Base-by-base conservation (phyloP, 2,113 vertebrate species). In the Suncus etruscus region DNA sequence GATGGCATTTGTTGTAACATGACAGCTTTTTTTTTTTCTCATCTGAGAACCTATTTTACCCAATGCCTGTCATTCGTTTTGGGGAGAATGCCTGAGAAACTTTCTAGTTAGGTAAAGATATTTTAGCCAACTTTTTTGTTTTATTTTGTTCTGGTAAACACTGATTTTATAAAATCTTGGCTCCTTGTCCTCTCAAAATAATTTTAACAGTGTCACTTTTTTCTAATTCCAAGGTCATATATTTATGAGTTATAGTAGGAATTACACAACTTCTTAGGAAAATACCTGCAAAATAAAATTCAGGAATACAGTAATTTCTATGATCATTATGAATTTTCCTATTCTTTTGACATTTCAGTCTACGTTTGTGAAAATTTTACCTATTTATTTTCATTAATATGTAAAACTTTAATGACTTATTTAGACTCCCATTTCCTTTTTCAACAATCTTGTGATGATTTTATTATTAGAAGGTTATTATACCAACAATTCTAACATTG, bases 371-470 rank as follows among this genome's bases (percentile, higher is more conserved):
- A 63, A 86, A 50, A 90, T 86, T 86, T 63, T 81, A 66, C 76
- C 31, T 31, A 18, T 70, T 89, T 89, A 4, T 74, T 81, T 45
- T 74, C 58, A 89, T 78, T 75, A 81, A 84, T 90, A 48, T 86
- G 4, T 86, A 86, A 81, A 88, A 83, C 25, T n/a, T 84, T 65
- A 77, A 61, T 86, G 48, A 7, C 50, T 95, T 45, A 22, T 76
- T 90, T 90, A n/a, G 51, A 18, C 8, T 29, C 48, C 29, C 7
- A 47, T 85, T 27, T 61, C 77, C 93, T 75, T 81, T 82, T 94
- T 90, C 82, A 91, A 14, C 11, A 88, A 93, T 83, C 48, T 63
- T 91, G 39, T 86, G 83, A 84, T 95, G 54, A 93, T 95, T 96
- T 92, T 88, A 65, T 68, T 93, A 86, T 58, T 92, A 80, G 73